Evolutionary conservation across 2,888 invertebrate species (phyloP).

Genomic region (Fragum whitleyi): DNA sequence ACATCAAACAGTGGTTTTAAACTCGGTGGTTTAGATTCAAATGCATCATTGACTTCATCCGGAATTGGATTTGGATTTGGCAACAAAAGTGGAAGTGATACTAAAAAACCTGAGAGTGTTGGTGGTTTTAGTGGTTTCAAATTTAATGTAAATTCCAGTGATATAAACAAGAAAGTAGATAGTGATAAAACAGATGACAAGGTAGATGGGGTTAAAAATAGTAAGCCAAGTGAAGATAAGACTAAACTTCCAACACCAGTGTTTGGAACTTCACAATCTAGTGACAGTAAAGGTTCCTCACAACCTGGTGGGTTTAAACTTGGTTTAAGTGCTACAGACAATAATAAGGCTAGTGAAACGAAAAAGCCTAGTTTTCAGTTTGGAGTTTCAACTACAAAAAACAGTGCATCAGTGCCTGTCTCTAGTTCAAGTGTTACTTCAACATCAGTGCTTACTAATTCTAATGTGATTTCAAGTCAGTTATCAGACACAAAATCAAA

Average conservation of each 20-base stretch:
- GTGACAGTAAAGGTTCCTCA: neutral
- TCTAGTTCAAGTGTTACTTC: constrained; percentile 9
- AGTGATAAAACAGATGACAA: constrained; percentile 12
- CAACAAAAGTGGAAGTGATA: neutral
- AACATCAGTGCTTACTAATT: constrained; percentile 7
- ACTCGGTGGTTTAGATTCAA: constrained; percentile 17
- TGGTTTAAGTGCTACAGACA: constrained; percentile 31
- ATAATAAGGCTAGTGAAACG: constrained; percentile 4
- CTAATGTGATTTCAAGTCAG: constrained; percentile 15
- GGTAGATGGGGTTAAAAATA: neutral
- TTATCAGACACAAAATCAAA: neutral
- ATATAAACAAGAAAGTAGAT: constrained; percentile 1
- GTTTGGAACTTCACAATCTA: constrained; percentile 9
- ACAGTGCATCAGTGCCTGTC: constrained; percentile 20
- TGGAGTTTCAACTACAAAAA: constrained; percentile 35
- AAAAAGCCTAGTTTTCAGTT: constrained; percentile 50
- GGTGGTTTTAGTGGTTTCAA: constrained; percentile 20
- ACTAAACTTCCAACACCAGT: neutral
- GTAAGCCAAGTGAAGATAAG: neutral
- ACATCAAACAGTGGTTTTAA: constrained; percentile 40
- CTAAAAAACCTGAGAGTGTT: constrained; percentile 9
- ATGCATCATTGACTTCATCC: constrained; percentile 17
- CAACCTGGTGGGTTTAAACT: constrained; percentile 47
- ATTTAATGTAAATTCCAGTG: constrained; percentile 24
- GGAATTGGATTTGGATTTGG: constrained; percentile 51